A percentile compares a stretch with the other conserved stretches of the same genome.
Evolutionary conservation across 2,888 invertebrate species (phyloP).

Genomic region (Nemoura dubitans): DNA sequence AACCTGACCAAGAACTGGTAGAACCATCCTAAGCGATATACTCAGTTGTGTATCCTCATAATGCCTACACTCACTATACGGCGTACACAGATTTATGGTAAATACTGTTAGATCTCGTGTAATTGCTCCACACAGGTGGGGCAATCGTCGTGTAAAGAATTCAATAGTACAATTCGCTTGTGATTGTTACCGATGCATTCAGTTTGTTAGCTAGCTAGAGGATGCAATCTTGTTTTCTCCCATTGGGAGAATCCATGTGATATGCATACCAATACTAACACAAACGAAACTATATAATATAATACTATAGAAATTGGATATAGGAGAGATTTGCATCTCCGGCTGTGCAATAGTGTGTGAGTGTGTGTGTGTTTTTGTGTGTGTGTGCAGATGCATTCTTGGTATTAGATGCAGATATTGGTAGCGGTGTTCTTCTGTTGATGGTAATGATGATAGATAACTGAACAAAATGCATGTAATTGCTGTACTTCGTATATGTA

Average conservation of each 20-base stretch:
- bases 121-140: conserved; percentile 14
- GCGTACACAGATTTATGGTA: conserved; percentile 19
- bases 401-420: conserved; percentile 7
- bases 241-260: neutral
- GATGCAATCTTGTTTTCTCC: neutral
- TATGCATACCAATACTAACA: conserved; percentile 8
- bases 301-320: conserved; percentile 1
- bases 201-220: neutral
- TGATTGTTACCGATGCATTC: neutral
- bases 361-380: conserved; percentile 1
- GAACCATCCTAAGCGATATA: neutral
- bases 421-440: neutral
- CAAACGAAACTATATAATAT: neutral
- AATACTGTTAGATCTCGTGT: conserved; percentile 1
- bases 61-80: neutral
- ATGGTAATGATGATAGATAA: conserved; percentile 26
- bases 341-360: neutral
- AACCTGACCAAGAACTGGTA: neutral
- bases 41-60: neutral
- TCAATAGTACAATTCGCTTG: neutral
- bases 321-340: neutral
- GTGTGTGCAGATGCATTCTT: neutral
- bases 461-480: conserved; percentile 20
- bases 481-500: neutral
- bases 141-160: neutral